A percentile compares a stretch with the other conserved stretches of the same genome.
These are phyloP conservation scores for Mellivora capensis DNA, from an alignment of 2,113 vertebrate species.

Conservation along the genomic window DNA sequence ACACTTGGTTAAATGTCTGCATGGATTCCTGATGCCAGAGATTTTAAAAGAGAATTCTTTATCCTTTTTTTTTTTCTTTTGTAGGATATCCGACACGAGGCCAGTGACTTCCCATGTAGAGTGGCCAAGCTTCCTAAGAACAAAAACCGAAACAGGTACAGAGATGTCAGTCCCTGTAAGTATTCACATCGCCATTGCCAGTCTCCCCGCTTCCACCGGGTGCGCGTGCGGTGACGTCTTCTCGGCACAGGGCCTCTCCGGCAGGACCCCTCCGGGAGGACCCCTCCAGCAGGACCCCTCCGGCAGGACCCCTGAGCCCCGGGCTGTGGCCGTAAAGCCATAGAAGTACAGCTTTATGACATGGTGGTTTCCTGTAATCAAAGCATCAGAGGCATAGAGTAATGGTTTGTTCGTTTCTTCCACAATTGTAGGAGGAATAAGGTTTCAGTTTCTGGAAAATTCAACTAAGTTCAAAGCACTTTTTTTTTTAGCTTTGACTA, in stretches of 20 bases:
- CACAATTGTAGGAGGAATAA: neutral
- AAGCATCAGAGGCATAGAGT: neutral
- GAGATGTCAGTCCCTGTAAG: constrained; percentile 99
- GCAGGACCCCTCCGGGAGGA: neutral
- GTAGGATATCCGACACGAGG: constrained; percentile 95
- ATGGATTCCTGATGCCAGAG: neutral
- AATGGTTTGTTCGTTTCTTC: neutral
- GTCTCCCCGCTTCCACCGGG: neutral
- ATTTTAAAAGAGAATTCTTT: constrained; percentile 45
- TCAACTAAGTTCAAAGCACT: neutral
- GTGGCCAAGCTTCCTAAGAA: constrained; percentile 96
- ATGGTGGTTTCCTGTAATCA: neutral
- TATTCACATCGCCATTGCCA: constrained; percentile 64
- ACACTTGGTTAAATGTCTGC: neutral
- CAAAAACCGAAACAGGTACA: constrained; percentile 97
- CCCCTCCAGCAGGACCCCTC: too few species aligned
- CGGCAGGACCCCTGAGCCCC: neutral
- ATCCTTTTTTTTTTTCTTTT: constrained; percentile 57
- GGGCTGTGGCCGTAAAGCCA: neutral
- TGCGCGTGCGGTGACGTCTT: neutral
- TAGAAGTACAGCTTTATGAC: neutral
- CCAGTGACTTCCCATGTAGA: constrained; percentile 96
- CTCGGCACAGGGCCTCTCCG: neutral
- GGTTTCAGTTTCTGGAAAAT: constrained; percentile 59
- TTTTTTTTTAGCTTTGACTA: neutral